Percentiles rank a stretch among this genome's conserved stretches.
phyloP scores from a whole-genome alignment of 1,140 invertebrate genomes.

The Meloidogyne floridensis region DNA sequence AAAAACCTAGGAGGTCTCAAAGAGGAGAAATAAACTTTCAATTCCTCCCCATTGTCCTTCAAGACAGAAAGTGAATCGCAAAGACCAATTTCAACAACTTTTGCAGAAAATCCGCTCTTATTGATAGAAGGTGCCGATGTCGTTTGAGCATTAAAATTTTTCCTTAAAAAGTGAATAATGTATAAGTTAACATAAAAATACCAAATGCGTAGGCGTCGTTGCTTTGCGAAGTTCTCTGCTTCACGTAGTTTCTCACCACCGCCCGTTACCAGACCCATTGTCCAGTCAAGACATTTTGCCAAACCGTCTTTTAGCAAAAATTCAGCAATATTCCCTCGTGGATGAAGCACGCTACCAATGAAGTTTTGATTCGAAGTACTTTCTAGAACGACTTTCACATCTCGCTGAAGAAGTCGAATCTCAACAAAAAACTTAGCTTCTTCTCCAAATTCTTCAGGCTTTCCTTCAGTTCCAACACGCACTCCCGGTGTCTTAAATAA shows the following conservation, averaged over 20 bases:
- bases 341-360: slow-evolving; percentile 90
- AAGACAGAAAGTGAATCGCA: slow-evolving; percentile 89
- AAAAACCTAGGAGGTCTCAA: slow-evolving; percentile 81
- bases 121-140: slow-evolving; percentile 21
- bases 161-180: not conserved
- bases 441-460: slow-evolving; percentile 74
- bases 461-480: slow-evolving; percentile 74
- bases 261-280: slow-evolving; percentile 77
- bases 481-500: slow-evolving; percentile 68
- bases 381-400: slow-evolving; percentile 88
- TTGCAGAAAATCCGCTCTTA: slow-evolving; percentile 48
- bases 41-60: slow-evolving; percentile 76
- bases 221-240: slow-evolving; percentile 83
- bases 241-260: slow-evolving; percentile 81
- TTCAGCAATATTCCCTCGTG: slow-evolving; percentile 92
- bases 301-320: slow-evolving; percentile 85
- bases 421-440: slow-evolving; percentile 90
- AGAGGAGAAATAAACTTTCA: slow-evolving; percentile 93
- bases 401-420: slow-evolving; percentile 83
- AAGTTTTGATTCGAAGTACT: slow-evolving; percentile 85
- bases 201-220: slow-evolving; percentile 83
- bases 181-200: slow-evolving; percentile 74
- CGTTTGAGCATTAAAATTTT: not conserved
- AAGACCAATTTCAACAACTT: slow-evolving; percentile 83
- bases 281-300: slow-evolving; percentile 93